These are phyloP conservation scores for Dendropsophus ebraccatus DNA, from an alignment of 2,113 vertebrate species.

Conservation along the genomic window DNA sequence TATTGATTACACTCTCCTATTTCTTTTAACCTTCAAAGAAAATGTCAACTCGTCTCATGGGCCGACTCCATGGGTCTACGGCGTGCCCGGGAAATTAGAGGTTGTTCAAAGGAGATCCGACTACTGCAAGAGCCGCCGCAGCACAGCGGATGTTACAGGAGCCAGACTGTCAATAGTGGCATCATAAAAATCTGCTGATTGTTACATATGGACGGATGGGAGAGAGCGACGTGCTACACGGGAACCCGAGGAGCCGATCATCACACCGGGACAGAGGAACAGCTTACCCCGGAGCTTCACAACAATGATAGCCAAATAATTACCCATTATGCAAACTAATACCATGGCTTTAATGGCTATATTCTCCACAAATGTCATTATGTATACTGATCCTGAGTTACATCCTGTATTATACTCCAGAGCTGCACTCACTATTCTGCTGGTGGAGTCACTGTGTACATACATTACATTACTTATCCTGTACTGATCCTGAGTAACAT, in stretches of 20 bases:
- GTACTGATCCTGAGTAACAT: neutral
- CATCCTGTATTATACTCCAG: neutral
- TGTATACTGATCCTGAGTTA: neutral
- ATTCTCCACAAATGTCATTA: neutral
- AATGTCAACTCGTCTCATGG: constrained; percentile 55
- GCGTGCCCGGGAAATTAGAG: constrained; percentile 42
- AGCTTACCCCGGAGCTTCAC: neutral
- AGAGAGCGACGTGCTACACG: neutral
- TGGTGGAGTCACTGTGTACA: too few relatives aligned
- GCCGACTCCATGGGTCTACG: neutral
- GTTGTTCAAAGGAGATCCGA: constrained; percentile 51
- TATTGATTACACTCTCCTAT: constrained; percentile 54
- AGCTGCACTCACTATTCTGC: too few relatives aligned
- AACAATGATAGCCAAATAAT: neutral
- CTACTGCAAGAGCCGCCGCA: neutral
- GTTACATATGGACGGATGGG: neutral
- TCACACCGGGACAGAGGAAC: neutral
- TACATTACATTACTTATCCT: too few relatives aligned
- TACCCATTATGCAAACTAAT: neutral
- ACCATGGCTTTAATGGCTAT: neutral
- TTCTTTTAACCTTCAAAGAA: constrained; percentile 57
- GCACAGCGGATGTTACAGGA: neutral
- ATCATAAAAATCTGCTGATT: constrained; percentile 23
- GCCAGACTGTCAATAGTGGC: neutral
- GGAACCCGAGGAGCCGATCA: too few relatives aligned